Percentiles rank a stretch among this genome's conserved stretches.
Evolutionary conservation across 1,140 invertebrate genomes (phyloP).

Genomic region (Cecropterus lyciades): DNA sequence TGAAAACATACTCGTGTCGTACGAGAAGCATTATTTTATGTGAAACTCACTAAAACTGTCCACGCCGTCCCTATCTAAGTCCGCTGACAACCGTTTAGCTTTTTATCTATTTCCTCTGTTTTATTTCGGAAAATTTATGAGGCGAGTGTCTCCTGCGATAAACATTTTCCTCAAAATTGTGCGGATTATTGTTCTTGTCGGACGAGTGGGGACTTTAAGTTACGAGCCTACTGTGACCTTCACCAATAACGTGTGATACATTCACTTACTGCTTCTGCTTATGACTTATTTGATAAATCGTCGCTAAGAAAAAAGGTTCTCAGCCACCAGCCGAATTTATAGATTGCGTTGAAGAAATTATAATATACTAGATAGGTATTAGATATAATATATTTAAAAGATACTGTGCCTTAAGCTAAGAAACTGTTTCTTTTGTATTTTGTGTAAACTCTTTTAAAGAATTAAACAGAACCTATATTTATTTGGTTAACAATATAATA

Average conservation of each 20-base stretch:
- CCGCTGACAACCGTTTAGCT: constrained; percentile 63
- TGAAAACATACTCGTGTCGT: background rate
- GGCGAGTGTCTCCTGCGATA: constrained; percentile 72
- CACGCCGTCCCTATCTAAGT: constrained; percentile 45
- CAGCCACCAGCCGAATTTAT: too few species aligned
- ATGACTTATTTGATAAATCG: constrained; percentile 29
- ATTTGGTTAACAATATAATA: too few species aligned
- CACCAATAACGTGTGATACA: constrained; percentile 55
- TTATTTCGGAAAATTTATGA: constrained; percentile 77
- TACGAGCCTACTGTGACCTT: constrained; percentile 71
- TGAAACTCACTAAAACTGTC: constrained; percentile 59
- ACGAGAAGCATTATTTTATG: constrained; percentile 25
- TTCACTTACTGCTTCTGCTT: constrained; percentile 38
- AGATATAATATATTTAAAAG: too few species aligned
- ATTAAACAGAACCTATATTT: too few species aligned
- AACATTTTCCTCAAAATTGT: constrained; percentile 76
- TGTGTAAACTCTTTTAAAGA: too few species aligned
- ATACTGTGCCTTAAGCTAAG: too few species aligned
- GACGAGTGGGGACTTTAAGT: constrained; percentile 68
- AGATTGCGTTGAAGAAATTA: too few species aligned
- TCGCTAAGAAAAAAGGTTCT: too few species aligned
- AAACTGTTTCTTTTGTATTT: too few species aligned
- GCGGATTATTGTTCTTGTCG: constrained; percentile 78
- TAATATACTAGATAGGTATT: background rate
- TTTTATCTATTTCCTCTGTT: constrained; percentile 77